phyloP scores from a whole-genome alignment of 1,140 invertebrate species.

The Macrocentrus cingulum region DNA sequence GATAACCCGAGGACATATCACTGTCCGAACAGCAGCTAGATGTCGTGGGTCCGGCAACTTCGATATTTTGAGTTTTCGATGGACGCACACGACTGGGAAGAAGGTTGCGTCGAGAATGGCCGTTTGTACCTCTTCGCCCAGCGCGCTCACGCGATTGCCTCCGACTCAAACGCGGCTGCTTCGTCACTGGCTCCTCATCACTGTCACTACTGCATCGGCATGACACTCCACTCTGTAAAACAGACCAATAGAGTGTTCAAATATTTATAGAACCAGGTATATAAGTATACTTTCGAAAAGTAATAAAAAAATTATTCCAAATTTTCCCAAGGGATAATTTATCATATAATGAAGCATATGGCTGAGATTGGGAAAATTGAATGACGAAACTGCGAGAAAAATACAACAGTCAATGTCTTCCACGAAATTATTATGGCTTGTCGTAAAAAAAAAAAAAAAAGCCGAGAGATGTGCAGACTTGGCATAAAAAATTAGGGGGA shows the following conservation, averaged over 20 bases:
- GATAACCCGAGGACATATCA: conserved; percentile 51
- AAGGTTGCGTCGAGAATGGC: conserved; percentile 26
- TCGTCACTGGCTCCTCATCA: conserved; percentile 71
- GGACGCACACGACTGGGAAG: conserved; percentile 34
- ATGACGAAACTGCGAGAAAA: too few species aligned
- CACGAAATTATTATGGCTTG: too few species aligned
- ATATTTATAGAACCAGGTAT: too few species aligned
- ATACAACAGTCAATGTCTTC: too few species aligned
- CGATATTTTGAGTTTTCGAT: conserved; percentile 28
- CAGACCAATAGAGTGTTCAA: conserved; percentile 2
- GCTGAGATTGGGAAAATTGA: too few species aligned
- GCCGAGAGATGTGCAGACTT: too few species aligned
- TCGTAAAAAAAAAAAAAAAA: too few species aligned
- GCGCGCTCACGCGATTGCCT: conserved; percentile 45
- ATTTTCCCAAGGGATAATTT: too few species aligned
- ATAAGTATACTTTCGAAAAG: too few species aligned
- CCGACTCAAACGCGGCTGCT: conserved; percentile 65
- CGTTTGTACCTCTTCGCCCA: conserved; percentile 38
- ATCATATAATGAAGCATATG: too few species aligned
- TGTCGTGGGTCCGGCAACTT: conserved; percentile 33
- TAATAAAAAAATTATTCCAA: too few species aligned
- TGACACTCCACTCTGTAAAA: conserved; percentile 46
- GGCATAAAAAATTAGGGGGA: too few species aligned
- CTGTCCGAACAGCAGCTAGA: conserved; percentile 47
- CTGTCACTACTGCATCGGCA: conserved; percentile 56